Percentiles rank a stretch among this genome's conserved stretches.
Evolutionary conservation across 2,797 vertebrate genomes (phyloP).

Genomic region (Podarcis siculus): DNA sequence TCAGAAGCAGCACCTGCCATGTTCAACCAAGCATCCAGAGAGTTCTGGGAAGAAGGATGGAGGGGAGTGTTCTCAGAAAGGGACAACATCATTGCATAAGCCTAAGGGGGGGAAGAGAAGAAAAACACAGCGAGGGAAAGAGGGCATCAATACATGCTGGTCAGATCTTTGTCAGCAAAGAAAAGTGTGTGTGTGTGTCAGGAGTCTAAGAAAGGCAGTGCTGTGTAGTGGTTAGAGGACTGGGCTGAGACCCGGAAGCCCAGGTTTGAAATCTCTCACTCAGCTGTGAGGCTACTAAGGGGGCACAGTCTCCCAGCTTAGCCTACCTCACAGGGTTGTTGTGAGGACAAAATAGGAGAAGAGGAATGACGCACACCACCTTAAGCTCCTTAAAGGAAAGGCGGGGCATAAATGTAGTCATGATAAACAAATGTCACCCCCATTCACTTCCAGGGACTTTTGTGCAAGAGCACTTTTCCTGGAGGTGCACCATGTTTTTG

Average conservation of each 20-base stretch:
- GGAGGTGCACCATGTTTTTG: too few relatives aligned
- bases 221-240: too few relatives aligned
- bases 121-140: constrained; percentile 39
- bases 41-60: constrained; percentile 93
- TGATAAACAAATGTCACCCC: too few relatives aligned
- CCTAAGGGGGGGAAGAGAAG: constrained; percentile 76
- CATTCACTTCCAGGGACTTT: not conserved
- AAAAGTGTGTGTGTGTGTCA: not conserved
- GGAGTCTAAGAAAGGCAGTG: fast-evolving
- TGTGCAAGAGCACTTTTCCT: not conserved
- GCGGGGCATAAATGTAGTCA: too few relatives aligned
- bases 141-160: not conserved
- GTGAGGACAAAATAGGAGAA: too few relatives aligned
- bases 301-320: too few relatives aligned
- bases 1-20: constrained; percentile 92
- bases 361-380: too few relatives aligned
- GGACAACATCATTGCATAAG: constrained; percentile 99
- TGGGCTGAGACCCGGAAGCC: too few relatives aligned
- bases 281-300: too few relatives aligned
- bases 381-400: too few relatives aligned
- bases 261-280: too few relatives aligned
- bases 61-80: constrained; percentile 96
- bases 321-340: too few relatives aligned
- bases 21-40: constrained; percentile 98
- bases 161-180: not conserved